Base-by-base conservation (phyloP, 2,888 invertebrate species). In the Ptilodon capucinus region DNA sequence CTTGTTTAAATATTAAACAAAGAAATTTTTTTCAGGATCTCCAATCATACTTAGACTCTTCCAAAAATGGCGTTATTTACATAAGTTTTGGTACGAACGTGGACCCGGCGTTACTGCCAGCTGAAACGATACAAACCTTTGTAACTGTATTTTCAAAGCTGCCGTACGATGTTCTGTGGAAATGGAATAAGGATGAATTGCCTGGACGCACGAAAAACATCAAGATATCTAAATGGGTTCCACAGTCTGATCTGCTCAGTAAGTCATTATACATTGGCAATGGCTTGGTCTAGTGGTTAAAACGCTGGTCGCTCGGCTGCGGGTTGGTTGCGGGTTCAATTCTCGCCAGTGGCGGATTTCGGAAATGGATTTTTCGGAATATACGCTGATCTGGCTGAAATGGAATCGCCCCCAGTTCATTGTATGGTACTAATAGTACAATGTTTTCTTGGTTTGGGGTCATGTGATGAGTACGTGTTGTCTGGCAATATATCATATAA, bases 51-150 rank as follows among this genome's bases (percentile, higher is more conserved):
- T 51, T 89, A 1, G 81, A 86, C 32, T 74, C 77, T 1, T 83
- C 89, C 0, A 70, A 74, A 28, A 57, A 84, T n/a, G 91, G 90
- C 0, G 85, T 89, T 0, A 78, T 91, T 1, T 88, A 84, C 49
- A 73, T 91, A 36, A 91, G 90, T 54, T 80, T 90, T 45, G 91
- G 91, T 0, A 81, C 90, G 0, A 86, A 85, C 25, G 74, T 85
- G 0, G 61, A 74, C 2, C 75, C 83, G 0, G 68, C 74, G 2
- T 36, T 63, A 1, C 54, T 91, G 32, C 76, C 86, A 0, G 54
- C 71, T 3, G 69, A 79, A 34, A 78, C 56, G 38, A 68, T 82
- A 7, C 60, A 80, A 43, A 64, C 52, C 0, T 55, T 91, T 0
- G 19, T 81, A 0, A 67, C 71, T 8, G 84, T 78, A 0, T 83